These are phyloP conservation scores for Eupithecia tripunctaria DNA, from an alignment of 2,888 invertebrate genomes.

Conservation along the genomic window DNA sequence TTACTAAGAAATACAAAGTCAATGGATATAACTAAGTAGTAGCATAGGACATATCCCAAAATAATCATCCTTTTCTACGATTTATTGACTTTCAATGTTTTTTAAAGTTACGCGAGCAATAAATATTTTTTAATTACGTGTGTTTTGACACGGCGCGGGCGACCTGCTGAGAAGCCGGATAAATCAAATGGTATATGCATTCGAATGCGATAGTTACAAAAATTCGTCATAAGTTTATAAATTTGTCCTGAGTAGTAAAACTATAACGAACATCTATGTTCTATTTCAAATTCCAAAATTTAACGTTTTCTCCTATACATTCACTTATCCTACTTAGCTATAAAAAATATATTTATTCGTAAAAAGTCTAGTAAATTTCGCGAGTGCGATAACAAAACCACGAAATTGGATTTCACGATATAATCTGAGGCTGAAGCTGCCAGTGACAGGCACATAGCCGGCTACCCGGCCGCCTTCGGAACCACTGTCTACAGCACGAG, in stretches of 20 bases:
- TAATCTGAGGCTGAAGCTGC: slow-evolving; percentile 70
- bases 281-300: background rate
- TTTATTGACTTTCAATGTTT: too few relatives aligned
- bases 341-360: slow-evolving; percentile 25
- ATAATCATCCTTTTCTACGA: too few relatives aligned
- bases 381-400: slow-evolving; percentile 79
- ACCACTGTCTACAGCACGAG: background rate
- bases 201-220: too few relatives aligned
- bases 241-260: background rate
- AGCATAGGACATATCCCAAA: too few relatives aligned
- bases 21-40: background rate
- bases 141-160: too few relatives aligned
- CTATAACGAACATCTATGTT: background rate
- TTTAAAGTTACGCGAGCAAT: too few relatives aligned
- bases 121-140: too few relatives aligned
- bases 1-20: background rate
- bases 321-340: background rate
- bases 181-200: background rate
- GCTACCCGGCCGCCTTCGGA: slow-evolving; percentile 23
- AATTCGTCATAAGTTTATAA: background rate
- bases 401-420: slow-evolving; percentile 84
- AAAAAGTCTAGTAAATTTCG: slow-evolving; percentile 75
- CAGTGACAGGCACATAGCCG: slow-evolving; percentile 67
- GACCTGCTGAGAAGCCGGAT: background rate
- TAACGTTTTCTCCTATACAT: background rate